Percentiles rank a stretch among this genome's conserved stretches.
Evolutionary conservation across 92 coral and sea anemone genomes (phyloP).

Genomic region (Phymanthus crucifer): DNA sequence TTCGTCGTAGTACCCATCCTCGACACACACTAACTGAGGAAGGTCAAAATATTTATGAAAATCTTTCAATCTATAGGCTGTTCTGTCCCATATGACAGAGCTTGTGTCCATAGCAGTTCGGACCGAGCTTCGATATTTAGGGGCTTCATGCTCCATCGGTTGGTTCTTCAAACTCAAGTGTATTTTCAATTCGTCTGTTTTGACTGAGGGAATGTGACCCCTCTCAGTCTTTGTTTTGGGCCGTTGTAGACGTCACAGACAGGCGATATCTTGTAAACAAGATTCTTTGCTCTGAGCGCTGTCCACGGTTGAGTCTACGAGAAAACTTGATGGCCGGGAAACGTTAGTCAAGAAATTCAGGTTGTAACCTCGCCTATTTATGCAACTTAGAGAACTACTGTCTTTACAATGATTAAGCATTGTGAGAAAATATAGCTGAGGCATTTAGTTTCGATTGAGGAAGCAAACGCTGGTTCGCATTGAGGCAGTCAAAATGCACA

Average conservation of each 20-base stretch:
- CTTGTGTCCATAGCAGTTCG: constrained; percentile 11
- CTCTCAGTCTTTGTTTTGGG: background rate
- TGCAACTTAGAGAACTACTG: background rate
- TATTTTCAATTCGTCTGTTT: background rate
- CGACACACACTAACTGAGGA: constrained; percentile 51
- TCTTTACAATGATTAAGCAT: background rate
- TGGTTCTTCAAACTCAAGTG: background rate
- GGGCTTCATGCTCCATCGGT: background rate
- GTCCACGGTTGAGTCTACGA: too few species aligned
- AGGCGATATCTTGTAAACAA: background rate
- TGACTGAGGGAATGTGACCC: background rate
- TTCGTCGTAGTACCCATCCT: constrained; percentile 46
- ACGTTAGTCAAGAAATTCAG: background rate
- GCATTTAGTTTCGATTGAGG: background rate
- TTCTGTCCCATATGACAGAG: constrained; percentile 40
- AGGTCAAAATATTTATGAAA: background rate
- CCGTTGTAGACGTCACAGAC: background rate
- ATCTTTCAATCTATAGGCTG: background rate
- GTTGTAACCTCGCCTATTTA: background rate
- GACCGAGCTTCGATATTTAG: background rate
- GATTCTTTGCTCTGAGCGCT: too few species aligned
- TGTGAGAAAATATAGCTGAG: background rate
- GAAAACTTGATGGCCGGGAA: too few species aligned
- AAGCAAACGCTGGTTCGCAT: background rate
- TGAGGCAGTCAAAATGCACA: background rate